These are phyloP conservation scores for Bembecia ichneumoniformis DNA, from an alignment of 2,888 invertebrate genomes.

Conservation along the genomic window DNA sequence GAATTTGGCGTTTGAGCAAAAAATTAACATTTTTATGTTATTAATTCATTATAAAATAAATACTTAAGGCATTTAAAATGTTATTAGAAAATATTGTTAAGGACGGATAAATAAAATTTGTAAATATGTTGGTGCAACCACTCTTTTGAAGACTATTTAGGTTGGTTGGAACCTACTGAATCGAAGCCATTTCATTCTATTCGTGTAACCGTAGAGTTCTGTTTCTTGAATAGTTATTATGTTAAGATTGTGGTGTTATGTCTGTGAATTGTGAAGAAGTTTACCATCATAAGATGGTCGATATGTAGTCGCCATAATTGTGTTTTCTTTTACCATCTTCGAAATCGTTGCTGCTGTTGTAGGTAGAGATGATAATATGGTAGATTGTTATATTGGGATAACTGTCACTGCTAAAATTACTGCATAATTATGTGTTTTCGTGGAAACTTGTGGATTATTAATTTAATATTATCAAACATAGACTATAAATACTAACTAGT, in stretches of 20 bases:
- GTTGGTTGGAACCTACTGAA: constrained; percentile 47
- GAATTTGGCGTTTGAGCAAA: constrained; percentile 66
- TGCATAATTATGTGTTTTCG: constrained; percentile 1
- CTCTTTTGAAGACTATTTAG: constrained; percentile 43
- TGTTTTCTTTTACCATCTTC: constrained; percentile 44
- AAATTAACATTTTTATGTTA: constrained; percentile 54
- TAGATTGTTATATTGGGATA: constrained; percentile 31
- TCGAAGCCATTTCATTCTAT: constrained; percentile 66
- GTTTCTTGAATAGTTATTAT: constrained; percentile 21
- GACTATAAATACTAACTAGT: neutral
- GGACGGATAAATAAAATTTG: constrained; percentile 25
- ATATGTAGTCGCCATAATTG: constrained; percentile 58
- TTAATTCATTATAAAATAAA: constrained; percentile 38
- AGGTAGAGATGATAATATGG: constrained; percentile 37
- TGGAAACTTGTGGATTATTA: neutral
- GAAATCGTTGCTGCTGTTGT: constrained; percentile 54
- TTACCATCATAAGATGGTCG: constrained; percentile 31
- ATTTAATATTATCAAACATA: neutral
- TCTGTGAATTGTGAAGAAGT: constrained; percentile 19
- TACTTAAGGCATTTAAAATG: constrained; percentile 59
- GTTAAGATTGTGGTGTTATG: constrained; percentile 17
- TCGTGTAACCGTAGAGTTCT: constrained; percentile 36
- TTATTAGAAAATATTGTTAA: constrained; percentile 61
- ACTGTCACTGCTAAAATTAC: constrained; percentile 35
- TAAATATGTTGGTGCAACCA: constrained; percentile 21